Conservation (phyloP, 2,888 invertebrate species). For the Caenorhabditis sinica region DNA sequence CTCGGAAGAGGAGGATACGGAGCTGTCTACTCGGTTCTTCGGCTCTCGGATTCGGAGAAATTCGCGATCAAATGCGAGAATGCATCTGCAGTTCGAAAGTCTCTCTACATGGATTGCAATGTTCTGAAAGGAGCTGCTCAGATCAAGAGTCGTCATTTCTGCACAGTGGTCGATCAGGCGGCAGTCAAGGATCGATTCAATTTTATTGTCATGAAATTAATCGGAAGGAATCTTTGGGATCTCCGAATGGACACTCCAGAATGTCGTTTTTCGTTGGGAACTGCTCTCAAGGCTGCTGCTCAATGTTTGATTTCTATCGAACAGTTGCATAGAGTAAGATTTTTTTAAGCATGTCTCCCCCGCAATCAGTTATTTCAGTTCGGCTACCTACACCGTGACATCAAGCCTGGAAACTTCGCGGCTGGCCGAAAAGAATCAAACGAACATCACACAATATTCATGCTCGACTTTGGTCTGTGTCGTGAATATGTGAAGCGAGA, state of each 20-base stretch:
- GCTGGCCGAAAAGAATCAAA: slow-evolving; percentile 71
- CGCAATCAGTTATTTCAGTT: slow-evolving; percentile 54
- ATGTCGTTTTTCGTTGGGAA: slow-evolving; percentile 62
- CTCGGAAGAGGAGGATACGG: slow-evolving; percentile 80
- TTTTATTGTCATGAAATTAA: slow-evolving; percentile 77
- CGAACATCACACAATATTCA: slow-evolving; percentile 75
- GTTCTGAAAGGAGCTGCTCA: slow-evolving; percentile 74
- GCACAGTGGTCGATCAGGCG: slow-evolving; percentile 74
- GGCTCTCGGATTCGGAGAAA: slow-evolving; percentile 62
- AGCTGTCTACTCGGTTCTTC: slow-evolving; percentile 74
- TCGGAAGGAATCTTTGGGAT: slow-evolving; percentile 79
- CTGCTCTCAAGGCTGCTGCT: slow-evolving; percentile 69
- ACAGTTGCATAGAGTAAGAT: slow-evolving; percentile 68
- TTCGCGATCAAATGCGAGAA: slow-evolving; percentile 78
- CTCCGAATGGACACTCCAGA: slow-evolving; percentile 70
- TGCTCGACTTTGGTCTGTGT: slow-evolving; percentile 80
- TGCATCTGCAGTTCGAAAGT: slow-evolving; percentile 59
- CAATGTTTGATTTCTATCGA: slow-evolving; percentile 72
- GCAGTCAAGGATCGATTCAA: slow-evolving; percentile 72
- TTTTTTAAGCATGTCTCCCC: too few relatives aligned
- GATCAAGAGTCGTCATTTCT: slow-evolving; percentile 76
- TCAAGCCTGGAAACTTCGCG: slow-evolving; percentile 78
- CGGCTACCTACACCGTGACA: slow-evolving; percentile 78
- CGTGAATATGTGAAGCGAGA: slow-evolving; percentile 71
- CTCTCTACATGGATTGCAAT: slow-evolving; percentile 76